These are phyloP conservation scores for Eudyptes chrysolophus DNA, from an alignment of 2,113 vertebrate genomes.

Conservation along the genomic window DNA sequence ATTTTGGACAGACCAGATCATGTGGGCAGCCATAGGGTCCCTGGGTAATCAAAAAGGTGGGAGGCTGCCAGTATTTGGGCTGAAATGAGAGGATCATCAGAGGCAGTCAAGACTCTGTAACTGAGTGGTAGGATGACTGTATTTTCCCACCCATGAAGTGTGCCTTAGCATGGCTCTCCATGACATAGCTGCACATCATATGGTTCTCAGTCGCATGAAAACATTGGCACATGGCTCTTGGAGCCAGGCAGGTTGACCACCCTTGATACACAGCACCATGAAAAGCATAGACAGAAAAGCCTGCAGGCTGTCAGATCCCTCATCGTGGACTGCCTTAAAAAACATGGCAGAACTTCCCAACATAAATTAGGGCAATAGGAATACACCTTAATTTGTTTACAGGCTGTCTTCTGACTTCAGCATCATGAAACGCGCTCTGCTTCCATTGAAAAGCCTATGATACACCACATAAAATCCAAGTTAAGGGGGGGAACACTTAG, in stretches of 20 bases:
- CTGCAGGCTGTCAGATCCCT: neutral
- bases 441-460: neutral
- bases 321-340: neutral
- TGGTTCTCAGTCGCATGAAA: neutral
- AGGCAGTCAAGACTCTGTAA: neutral
- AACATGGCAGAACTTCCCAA: neutral
- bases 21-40: neutral
- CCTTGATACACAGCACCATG: neutral
- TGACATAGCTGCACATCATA: neutral
- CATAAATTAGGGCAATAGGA: neutral
- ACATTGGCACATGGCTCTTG: fast-evolving
- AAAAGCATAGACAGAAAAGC: neutral
- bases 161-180: neutral
- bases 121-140: neutral
- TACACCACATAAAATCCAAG: neutral
- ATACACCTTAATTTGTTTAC: neutral
- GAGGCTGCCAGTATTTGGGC: neutral
- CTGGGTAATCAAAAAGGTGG: neutral
- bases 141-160: neutral
- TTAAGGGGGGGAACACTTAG: neutral
- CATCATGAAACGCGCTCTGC: neutral
- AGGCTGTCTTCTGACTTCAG: neutral
- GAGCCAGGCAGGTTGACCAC: neutral
- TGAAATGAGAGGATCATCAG: neutral
- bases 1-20: neutral